Conservation (phyloP, 1,140 invertebrate genomes). For the Drosophila fuyamai region DNA sequence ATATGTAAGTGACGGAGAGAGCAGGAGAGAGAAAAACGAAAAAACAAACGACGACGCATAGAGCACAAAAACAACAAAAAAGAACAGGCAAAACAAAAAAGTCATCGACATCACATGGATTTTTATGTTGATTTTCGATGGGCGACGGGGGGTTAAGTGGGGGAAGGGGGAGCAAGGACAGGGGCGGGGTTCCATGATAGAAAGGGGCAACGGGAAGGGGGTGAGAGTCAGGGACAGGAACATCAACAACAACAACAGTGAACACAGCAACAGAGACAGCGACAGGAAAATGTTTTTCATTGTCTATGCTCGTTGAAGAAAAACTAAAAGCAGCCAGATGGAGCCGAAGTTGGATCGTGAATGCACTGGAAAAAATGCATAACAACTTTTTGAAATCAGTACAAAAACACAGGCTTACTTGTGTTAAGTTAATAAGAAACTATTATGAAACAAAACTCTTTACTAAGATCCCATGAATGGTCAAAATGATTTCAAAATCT, state of each 20-base stretch:
- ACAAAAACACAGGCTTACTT: too few species aligned
- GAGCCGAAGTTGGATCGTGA: constrained; percentile 3
- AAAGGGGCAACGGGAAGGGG: constrained; percentile 12
- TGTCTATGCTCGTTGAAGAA: constrained; percentile 68
- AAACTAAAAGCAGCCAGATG: constrained; percentile 52
- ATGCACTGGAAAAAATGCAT: constrained; percentile 3
- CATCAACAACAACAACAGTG: constrained; percentile 9
- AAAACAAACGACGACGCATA: constrained; percentile 49
- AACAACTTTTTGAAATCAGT: too few species aligned
- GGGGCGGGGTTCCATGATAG: constrained; percentile 7
- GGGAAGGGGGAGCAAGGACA: constrained; percentile 19
- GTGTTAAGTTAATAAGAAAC: too few species aligned
- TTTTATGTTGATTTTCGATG: constrained; percentile 57
- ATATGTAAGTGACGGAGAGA: constrained; percentile 42
- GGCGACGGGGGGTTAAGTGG: constrained; percentile 12
- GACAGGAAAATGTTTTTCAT: constrained; percentile 81
- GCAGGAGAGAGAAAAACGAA: constrained; percentile 38
- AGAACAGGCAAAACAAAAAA: constrained; percentile 50
- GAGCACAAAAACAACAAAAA: constrained; percentile 37
- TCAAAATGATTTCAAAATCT: too few species aligned
- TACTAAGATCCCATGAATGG: too few species aligned
- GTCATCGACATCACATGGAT: constrained; percentile 79
- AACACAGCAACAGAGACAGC: constrained; percentile 30
- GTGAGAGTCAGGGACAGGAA: constrained; percentile 14
- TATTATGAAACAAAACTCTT: too few species aligned